A percentile compares a stretch with the other conserved stretches of the same genome.
Conservation (phyloP, 2,888 invertebrate species). For the Schizaphis graminum region DNA sequence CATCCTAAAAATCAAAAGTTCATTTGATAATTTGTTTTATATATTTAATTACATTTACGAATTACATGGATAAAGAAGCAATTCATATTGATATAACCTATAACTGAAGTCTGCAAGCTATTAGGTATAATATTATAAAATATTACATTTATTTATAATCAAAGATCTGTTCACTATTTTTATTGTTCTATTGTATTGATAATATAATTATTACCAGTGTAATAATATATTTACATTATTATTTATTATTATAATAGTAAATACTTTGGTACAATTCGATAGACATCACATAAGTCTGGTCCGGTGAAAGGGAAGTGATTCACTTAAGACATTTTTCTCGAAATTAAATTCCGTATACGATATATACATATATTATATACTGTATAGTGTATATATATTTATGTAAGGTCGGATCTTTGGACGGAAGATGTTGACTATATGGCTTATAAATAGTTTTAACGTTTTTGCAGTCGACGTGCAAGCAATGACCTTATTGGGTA, state of each 20-base stretch:
- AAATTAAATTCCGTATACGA: constrained; percentile 37
- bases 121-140: neutral
- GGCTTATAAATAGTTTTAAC: constrained; percentile 26
- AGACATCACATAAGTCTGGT: neutral
- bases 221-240: neutral
- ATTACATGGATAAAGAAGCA: neutral
- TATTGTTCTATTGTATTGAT: neutral
- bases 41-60: neutral
- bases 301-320: neutral
- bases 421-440: neutral
- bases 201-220: neutral
- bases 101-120: neutral
- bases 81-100: neutral
- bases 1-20: neutral
- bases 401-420: neutral
- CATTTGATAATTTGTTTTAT: neutral
- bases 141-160: neutral
- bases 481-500: constrained; percentile 17
- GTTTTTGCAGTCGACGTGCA: constrained; percentile 19
- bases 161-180: neutral
- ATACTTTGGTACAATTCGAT: neutral
- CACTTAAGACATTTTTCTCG: neutral
- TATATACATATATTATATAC: neutral
- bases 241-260: neutral
- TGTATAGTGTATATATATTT: neutral